Conservation (phyloP, 2,113 vertebrate genomes). For the Azemiops feae region DNA sequence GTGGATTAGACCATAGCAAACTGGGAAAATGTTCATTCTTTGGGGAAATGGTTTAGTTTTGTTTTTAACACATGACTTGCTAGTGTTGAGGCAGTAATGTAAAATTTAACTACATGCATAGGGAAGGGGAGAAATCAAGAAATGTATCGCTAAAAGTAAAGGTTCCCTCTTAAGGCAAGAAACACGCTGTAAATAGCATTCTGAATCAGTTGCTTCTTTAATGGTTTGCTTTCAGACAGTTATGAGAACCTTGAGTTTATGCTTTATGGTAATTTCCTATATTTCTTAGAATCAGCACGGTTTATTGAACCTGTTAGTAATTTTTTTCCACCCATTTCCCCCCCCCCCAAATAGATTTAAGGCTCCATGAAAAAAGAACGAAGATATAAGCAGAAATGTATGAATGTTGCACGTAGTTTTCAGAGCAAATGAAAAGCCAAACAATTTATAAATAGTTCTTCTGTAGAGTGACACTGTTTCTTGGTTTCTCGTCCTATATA, state of each 20-base stretch:
- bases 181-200: background rate
- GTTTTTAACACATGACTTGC: background rate
- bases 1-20: background rate
- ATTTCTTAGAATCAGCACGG: background rate
- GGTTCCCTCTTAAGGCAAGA: background rate
- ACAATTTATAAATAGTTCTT: constrained; percentile 19
- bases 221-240: background rate
- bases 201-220: background rate
- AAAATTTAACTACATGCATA: background rate
- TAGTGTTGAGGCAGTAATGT: background rate
- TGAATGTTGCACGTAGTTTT: background rate
- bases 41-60: background rate
- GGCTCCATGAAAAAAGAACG: background rate
- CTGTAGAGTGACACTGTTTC: constrained; percentile 30
- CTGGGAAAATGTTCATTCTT: background rate
- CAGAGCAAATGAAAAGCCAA: background rate
- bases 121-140: background rate
- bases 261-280: background rate
- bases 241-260: background rate
- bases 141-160: background rate
- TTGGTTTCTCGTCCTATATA: constrained; percentile 1
- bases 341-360: background rate
- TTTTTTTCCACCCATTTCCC: background rate
- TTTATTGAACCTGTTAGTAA: background rate
- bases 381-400: background rate